Base-by-base conservation (phyloP, 2,113 vertebrate species). In the Himantopus leucocephalus region DNA sequence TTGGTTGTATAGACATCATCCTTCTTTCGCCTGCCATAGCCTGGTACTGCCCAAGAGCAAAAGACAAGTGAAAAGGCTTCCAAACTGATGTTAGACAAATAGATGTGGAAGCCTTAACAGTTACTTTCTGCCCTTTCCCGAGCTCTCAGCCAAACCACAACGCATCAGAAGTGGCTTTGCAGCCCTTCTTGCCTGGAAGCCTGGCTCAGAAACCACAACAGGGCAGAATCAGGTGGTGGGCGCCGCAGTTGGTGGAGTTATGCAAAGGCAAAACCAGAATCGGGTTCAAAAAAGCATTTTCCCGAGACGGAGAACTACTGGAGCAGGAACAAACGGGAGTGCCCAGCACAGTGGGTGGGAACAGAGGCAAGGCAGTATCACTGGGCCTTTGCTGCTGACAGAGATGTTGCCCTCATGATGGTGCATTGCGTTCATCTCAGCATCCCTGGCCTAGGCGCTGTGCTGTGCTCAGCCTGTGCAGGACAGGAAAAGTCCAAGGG, bases 121-220 rank as follows among this genome's bases (percentile, higher is more conserved):
- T 85, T 80, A 80, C 55, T 62, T 94, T 43, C 73, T 83, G 63
- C 66, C 73, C 83, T 94, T 39, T 92, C 68, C 83, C 39, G 52
- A 79, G 68, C n/a, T 73, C 63, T 72, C 47, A 72, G 62, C 21
- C 85, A 94, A 96, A 87, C 73, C 90, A 41, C 85, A 95, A 82
- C 47, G 21, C 30, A 52, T 58, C 37, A 80, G 60, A 75, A 82
- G 92, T n/a, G 59, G 56, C 70, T 94, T 95, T 37, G 55, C n/a
- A 92, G 74, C 68, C 62, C 84, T 74, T 85, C 47, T 53, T 74
- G 63, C 82, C 92, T 85, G 0, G 0, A 81, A 94, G 93, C 74
- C 53, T 75, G 59, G 39, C 85, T 93, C 66, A 35, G 45, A 95
- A 95, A 85, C 72, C 79, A 59, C 63, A 77, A 8, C 15, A 53